phyloP scores from a whole-genome alignment of 2,113 vertebrate species.

The Lasiurus borealis region DNA sequence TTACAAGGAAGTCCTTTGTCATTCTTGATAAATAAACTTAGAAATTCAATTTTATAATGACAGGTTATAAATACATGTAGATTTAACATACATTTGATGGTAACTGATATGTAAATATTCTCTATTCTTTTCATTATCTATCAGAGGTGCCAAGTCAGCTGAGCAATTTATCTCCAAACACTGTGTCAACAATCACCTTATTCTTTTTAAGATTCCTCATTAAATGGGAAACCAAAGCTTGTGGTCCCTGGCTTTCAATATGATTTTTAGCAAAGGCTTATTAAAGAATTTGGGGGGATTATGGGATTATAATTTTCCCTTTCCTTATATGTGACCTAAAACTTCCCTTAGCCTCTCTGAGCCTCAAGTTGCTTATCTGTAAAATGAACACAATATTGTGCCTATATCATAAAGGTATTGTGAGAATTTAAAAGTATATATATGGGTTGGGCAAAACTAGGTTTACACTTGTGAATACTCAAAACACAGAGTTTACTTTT shows the following conservation, averaged over 20 bases:
- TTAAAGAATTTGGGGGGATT: slow-evolving; percentile 28
- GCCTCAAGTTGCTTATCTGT: too few relatives aligned
- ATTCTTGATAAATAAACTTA: background rate
- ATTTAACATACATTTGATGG: background rate
- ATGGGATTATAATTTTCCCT: slow-evolving; percentile 36
- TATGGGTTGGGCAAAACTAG: too few relatives aligned
- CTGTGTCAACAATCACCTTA: background rate
- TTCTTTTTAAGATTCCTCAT: slow-evolving; percentile 18
- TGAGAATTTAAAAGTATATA: too few relatives aligned
- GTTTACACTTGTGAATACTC: too few relatives aligned
- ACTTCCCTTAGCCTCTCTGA: too few relatives aligned
- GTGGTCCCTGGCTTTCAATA: slow-evolving; percentile 14
- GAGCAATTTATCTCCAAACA: background rate
- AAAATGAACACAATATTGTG: too few relatives aligned
- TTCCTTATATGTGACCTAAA: background rate
- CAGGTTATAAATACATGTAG: background rate
- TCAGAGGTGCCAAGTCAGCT: background rate
- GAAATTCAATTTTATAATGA: slow-evolving; percentile 37
- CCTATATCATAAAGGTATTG: too few relatives aligned
- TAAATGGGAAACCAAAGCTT: background rate
- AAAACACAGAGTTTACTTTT: too few relatives aligned
- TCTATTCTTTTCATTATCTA: background rate
- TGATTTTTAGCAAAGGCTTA: background rate
- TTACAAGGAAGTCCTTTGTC: background rate
- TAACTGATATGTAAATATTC: background rate